phyloP scores from a whole-genome alignment of 2,888 invertebrate species.

The Phaonia tiefii region DNA sequence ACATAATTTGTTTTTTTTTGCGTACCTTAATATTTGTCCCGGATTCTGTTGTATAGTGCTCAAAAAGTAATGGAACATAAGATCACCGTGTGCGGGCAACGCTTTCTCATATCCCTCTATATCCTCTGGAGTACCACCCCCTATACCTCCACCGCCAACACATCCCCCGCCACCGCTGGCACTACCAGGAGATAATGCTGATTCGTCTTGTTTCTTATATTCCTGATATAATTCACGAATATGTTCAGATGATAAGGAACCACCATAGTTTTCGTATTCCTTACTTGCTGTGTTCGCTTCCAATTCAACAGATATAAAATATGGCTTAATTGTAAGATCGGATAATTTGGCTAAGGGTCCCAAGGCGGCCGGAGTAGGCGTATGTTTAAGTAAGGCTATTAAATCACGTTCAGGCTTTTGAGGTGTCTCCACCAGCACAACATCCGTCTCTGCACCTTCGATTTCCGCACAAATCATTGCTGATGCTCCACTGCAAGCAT shows the following conservation, averaged over 20 bases:
- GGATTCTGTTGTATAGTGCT: slow-evolving; percentile 88
- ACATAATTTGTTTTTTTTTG: not conserved
- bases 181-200: slow-evolving; percentile 73
- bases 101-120: slow-evolving; percentile 90
- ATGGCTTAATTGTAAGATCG: slow-evolving; percentile 81
- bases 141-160: slow-evolving; percentile 58
- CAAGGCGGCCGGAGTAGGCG: slow-evolving; percentile 74
- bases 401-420: slow-evolving; percentile 86
- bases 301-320: slow-evolving; percentile 84
- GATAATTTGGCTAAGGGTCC: slow-evolving; percentile 76
- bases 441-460: slow-evolving; percentile 90
- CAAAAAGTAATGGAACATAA: slow-evolving; percentile 90
- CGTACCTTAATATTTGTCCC: slow-evolving; percentile 90
- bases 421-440: slow-evolving; percentile 89
- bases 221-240: slow-evolving; percentile 84
- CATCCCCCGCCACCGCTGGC: slow-evolving; percentile 67
- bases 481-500: slow-evolving; percentile 70
- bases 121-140: slow-evolving; percentile 70
- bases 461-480: slow-evolving; percentile 88
- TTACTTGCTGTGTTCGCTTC: slow-evolving; percentile 79
- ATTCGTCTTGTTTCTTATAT: slow-evolving; percentile 82
- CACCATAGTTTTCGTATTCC: slow-evolving; percentile 77
- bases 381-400: slow-evolving; percentile 85
- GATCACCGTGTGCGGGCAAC: slow-evolving; percentile 90
- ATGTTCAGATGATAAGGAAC: slow-evolving; percentile 81